A percentile compares a stretch with the other conserved stretches of the same genome.
Evolutionary conservation across 1,140 invertebrate species (phyloP).

Genomic region (Drosophila rufa): DNA sequence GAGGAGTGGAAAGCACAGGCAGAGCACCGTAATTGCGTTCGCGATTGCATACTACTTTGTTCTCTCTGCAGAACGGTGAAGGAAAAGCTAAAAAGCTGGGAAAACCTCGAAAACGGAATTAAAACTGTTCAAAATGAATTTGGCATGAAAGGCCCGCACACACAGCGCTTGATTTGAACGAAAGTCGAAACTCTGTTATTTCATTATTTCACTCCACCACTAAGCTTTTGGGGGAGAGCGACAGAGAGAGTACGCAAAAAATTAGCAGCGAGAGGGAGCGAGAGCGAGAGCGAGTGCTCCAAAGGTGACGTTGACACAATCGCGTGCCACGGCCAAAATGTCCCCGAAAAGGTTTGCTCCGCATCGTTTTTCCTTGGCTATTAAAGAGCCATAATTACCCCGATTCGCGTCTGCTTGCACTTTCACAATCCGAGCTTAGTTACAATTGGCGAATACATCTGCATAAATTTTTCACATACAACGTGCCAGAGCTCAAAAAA

Average conservation of each 20-base stretch:
- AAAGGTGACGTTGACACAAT: constrained; percentile 80
- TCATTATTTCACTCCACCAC: constrained; percentile 47
- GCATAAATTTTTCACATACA: constrained; percentile 68
- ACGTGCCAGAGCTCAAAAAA: constrained; percentile 44
- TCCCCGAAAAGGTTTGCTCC: constrained; percentile 17
- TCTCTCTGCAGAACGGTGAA: constrained; percentile 6
- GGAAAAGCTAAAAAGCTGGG: constrained; percentile 12
- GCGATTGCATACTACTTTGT: constrained; percentile 36
- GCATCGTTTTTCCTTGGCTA: background rate
- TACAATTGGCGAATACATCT: constrained; percentile 35
- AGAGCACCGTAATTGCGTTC: constrained; percentile 52
- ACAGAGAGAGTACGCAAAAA: constrained; percentile 45
- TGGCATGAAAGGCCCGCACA: constrained; percentile 38
- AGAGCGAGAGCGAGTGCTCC: constrained; percentile 55
- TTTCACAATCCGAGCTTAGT: constrained; percentile 41
- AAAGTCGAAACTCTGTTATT: constrained; percentile 47
- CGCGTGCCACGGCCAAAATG: constrained; percentile 36
- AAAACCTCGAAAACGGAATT: constrained; percentile 28
- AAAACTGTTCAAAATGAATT: constrained; percentile 36
- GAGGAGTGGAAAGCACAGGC: constrained; percentile 41
- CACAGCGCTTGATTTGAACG: constrained; percentile 27
- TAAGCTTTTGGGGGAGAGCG: constrained; percentile 43
- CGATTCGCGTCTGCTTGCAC: constrained; percentile 17
- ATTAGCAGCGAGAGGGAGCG: constrained; percentile 36
- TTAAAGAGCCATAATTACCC: constrained; percentile 3